Evolutionary conservation across 2,113 vertebrate species (phyloP).

Genomic region (Pithys albifrons): DNA sequence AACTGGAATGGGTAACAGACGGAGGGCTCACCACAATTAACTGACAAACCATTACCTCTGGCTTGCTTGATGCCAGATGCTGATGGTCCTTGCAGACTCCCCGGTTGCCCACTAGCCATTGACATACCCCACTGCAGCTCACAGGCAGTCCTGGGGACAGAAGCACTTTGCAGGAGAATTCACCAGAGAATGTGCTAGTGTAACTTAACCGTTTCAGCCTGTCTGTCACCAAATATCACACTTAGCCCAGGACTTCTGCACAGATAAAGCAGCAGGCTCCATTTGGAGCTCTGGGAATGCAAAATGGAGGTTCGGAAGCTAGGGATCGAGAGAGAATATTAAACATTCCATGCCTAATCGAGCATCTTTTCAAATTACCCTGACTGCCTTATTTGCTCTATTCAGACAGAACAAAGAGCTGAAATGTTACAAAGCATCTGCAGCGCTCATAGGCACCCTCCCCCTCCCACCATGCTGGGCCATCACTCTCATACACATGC

Average conservation of each 20-base stretch:
- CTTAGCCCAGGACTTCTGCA: not conserved
- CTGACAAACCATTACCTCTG: not conserved
- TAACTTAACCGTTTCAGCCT: not conserved
- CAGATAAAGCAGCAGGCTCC: not conserved
- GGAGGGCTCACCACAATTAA: not conserved
- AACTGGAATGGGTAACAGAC: not conserved
- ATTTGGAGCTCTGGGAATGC: not conserved
- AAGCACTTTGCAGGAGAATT: not conserved
- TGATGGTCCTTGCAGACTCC: not conserved
- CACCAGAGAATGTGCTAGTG: not conserved
- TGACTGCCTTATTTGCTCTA: constrained; percentile 59
- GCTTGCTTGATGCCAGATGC: not conserved
- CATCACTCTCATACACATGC: not conserved
- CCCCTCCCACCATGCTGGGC: not conserved
- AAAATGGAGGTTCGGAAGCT: constrained; percentile 28
- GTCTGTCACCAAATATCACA: not conserved
- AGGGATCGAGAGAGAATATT: constrained; percentile 33
- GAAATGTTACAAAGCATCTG: constrained; percentile 59
- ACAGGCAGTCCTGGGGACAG: not conserved
- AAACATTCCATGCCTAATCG: constrained; percentile 55
- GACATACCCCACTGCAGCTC: not conserved
- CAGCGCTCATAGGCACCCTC: not conserved
- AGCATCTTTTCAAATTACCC: constrained; percentile 64
- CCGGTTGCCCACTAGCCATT: not conserved
- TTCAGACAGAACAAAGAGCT: constrained; percentile 66